Base-by-base conservation (phyloP, 2,113 vertebrate species). In the Channa maculata region DNA sequence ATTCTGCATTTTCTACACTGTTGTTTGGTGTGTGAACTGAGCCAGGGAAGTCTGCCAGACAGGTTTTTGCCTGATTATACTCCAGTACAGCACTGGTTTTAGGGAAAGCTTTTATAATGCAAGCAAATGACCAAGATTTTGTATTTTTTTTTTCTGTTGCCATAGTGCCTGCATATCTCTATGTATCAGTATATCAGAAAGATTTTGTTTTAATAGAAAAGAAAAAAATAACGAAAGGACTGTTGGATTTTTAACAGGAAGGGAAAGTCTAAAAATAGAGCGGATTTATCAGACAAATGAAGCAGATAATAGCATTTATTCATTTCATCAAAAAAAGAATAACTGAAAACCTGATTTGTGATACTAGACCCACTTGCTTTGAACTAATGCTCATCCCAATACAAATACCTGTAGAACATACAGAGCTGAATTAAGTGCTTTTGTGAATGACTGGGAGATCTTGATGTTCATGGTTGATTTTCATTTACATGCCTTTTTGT, bases 161-260 rank as follows among this genome's bases (percentile, higher is more conserved):
- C 78, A 87, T 91, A 87, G 79, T 55, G 46, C 66, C 50, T 43
- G 68, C 54, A 82, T 62, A 83, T 73, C 57, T 82, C 73, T 34
- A 39, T 49, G 55, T 70, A 72, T 34, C 63, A 68, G 39, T 65
- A 60, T 65, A 84, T 83, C 38, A 66, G 77, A 52, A 57, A 80
- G 9, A 77, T 39, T 77, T 84, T 77, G 24, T 24, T 81, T 6
- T 53, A 67, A 79, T 72, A 51, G 1, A 52, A 62, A 69, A 64
- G 43, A 57, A 54, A 14, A 46, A 65, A 38, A 61, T 53, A 86
- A 52, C 44, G 51, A 67, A 55, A 55, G 55, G 58, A 52, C 60
- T 71, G 34, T 57, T 53, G 67, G 59, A 77, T 83, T 86, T 24
- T 79, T 11, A 73, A 65, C 57, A 76, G 24, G 11, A 65, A 72